Base-by-base conservation (phyloP, 2,888 invertebrate species). In the Torymus texanus region DNA sequence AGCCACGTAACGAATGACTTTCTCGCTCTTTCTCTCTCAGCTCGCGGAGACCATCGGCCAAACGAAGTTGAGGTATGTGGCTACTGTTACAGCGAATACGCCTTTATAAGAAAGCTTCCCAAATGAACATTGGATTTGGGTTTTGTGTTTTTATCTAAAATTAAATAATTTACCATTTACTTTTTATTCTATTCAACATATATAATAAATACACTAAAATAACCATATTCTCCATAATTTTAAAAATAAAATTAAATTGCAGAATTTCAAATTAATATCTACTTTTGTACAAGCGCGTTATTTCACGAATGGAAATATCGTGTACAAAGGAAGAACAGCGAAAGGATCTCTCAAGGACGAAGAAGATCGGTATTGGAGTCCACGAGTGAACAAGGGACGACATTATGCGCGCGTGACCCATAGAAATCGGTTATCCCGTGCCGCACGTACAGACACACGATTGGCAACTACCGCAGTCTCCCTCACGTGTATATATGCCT, bases 1-100 rank as follows among this genome's bases (percentile, higher is more conserved):
- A 85, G 85, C 85, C 87, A 85, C 86, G 86, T 88, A 89, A 89
- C 88, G 87, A 88, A 89, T 88, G 87, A 86, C 87, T 87, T 83
- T 83, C 81, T 16, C 55, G 71, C 83, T 83, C 81, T 16, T 50
- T 75, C 53, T 70, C 61, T 68, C 18, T 24, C 59, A 2, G 21
- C 16, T 50, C 41, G 56, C 41, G 21, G 41, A 67, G 71, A 65
- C 59, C 65, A 58, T 71, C 61, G 75, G 50, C 50, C 18, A 10
- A 29, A 61, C 59, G 16, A 56, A n/a, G 8, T 41, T 41, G 41
- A 41, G 41, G 41, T 41, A 41, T 41, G 53, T 21, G 29, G 18
- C 51, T 66, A 61, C 56, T 56, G 13, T 51, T 24, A 61, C 55
- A 51, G 56, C 50, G 41, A 16, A 56, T 61, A 24, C 56, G n/a